These are phyloP conservation scores for Tillus elongatus DNA, from an alignment of 2,888 invertebrate genomes.

Conservation along the genomic window DNA sequence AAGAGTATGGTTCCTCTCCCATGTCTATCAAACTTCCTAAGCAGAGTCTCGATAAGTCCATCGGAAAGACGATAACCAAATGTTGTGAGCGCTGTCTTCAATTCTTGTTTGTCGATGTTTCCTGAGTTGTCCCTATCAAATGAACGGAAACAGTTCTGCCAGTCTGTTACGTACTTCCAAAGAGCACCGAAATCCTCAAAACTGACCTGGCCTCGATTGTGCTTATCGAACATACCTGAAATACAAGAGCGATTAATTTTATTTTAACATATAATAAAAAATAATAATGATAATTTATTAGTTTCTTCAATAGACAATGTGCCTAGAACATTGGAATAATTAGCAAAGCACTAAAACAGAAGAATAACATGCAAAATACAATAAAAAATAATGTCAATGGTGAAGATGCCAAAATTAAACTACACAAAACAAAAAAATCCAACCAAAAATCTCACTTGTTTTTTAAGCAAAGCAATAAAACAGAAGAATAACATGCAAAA, in stretches of 20 bases:
- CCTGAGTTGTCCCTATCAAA: slow-evolving; percentile 91
- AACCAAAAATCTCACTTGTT: too few species aligned
- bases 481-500: too few species aligned
- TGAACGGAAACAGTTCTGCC: slow-evolving; percentile 91
- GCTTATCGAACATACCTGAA: slow-evolving; percentile 85
- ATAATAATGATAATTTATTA: too few species aligned
- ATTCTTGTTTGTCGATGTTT: slow-evolving; percentile 81
- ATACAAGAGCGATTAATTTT: slow-evolving; percentile 11
- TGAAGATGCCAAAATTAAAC: too few species aligned
- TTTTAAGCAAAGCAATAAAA: too few species aligned
- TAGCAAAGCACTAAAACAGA: too few species aligned
- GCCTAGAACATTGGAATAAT: too few species aligned
- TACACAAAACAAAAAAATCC: too few species aligned
- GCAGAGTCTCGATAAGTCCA: slow-evolving; percentile 65
- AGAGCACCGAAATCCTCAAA: slow-evolving; percentile 93
- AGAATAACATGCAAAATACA: too few species aligned
- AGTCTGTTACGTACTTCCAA: slow-evolving; percentile 97
- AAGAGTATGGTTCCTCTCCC: slow-evolving; percentile 88
- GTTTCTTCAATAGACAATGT: too few species aligned
- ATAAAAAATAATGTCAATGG: too few species aligned
- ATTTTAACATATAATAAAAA: slow-evolving; percentile 2
- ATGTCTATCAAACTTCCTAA: slow-evolving; percentile 89
- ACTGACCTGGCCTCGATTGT: slow-evolving; percentile 78
- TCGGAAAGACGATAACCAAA: slow-evolving; percentile 88
- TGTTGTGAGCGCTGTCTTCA: slow-evolving; percentile 80